phyloP scores from a whole-genome alignment of 2,888 invertebrate genomes.

The Clitarchus hookeri region DNA sequence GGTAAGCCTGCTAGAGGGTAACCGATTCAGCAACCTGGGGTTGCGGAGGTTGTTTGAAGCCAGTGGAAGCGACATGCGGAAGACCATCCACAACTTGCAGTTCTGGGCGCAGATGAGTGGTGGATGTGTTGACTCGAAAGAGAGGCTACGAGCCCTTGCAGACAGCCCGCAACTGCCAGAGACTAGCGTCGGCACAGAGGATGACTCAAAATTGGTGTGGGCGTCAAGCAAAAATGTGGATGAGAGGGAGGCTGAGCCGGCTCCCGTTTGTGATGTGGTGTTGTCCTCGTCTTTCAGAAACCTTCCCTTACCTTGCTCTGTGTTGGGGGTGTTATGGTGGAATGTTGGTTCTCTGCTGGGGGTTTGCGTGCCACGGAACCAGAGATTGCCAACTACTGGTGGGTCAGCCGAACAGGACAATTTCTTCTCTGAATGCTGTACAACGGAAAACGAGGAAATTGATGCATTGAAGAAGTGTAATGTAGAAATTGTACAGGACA shows the following conservation, averaged over 20 bases:
- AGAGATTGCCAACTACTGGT: background rate
- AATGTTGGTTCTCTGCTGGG: conserved; percentile 47
- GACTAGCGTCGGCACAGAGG: background rate
- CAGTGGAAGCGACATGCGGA: conserved; percentile 71
- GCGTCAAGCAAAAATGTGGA: conserved; percentile 29
- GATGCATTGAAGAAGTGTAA: background rate
- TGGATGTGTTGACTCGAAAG: background rate
- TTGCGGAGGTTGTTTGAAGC: conserved; percentile 62
- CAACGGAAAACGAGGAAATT: background rate
- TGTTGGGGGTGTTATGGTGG: conserved; percentile 51
- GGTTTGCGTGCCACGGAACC: background rate
- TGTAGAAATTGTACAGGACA: background rate
- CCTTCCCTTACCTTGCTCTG: conserved; percentile 34
- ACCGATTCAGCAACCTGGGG: conserved; percentile 59
- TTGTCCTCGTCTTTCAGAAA: background rate
- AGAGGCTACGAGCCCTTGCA: background rate
- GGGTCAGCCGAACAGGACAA: background rate
- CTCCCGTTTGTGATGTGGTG: background rate
- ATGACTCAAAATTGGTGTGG: conserved; percentile 35
- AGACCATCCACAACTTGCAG: conserved; percentile 73
- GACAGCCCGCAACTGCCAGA: background rate
- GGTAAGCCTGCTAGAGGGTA: conserved; percentile 67
- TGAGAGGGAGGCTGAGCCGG: background rate
- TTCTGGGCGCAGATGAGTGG: conserved; percentile 65
- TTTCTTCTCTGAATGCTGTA: conserved; percentile 15